Conservation (phyloP, 2,113 vertebrate species). For the Phycodurus eques region DNA sequence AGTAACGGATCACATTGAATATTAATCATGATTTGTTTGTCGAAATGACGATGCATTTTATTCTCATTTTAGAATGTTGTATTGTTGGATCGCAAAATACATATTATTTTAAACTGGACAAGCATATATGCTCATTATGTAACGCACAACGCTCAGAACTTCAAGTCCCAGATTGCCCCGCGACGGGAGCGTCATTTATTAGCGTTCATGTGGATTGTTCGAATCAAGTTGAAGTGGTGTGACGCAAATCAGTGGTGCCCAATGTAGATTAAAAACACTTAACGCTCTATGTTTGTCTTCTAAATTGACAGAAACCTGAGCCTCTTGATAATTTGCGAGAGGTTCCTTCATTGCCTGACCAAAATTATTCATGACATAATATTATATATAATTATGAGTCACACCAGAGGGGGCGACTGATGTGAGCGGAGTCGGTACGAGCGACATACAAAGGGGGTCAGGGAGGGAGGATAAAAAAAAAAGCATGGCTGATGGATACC, state of each 20-base stretch:
- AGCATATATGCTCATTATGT: no score
- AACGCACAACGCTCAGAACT: no score
- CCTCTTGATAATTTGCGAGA: background rate
- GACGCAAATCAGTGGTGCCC: no score
- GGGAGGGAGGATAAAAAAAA: constrained; percentile 1
- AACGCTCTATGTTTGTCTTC: background rate
- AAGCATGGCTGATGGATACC: constrained; percentile 10
- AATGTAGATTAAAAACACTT: no score
- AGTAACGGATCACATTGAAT: background rate
- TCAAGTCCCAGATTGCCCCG: no score
- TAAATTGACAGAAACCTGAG: background rate
- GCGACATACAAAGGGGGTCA: constrained; percentile 5
- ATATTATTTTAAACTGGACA: background rate
- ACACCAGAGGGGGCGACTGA: constrained; percentile 25
- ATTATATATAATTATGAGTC: constrained; percentile 1
- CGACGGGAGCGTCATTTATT: no score
- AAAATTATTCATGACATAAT: background rate
- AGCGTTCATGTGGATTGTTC: no score
- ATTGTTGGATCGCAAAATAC: no score
- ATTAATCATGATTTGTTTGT: background rate
- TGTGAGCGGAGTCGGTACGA: background rate
- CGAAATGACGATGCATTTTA: no score
- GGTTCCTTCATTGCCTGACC: background rate
- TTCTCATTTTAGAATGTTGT: no score
- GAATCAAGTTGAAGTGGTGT: no score